Evolutionary conservation across 2,797 vertebrate genomes (phyloP).

Genomic region (Perodicticus potto): DNA sequence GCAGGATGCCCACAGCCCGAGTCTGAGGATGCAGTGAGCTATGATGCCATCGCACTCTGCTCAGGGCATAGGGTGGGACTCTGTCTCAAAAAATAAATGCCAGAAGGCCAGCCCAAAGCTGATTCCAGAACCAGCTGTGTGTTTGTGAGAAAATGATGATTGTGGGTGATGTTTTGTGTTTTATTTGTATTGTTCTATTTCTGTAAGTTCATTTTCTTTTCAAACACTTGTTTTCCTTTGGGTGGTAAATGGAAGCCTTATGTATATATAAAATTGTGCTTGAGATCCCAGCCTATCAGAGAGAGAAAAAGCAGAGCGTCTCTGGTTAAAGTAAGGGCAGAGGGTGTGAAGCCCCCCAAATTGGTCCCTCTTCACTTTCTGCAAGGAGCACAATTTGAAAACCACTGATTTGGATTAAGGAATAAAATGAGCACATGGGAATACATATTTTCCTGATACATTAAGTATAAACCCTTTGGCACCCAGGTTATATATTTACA

Average conservation of each 20-base stretch:
- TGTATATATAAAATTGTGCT: not conserved
- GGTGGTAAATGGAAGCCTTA: not conserved
- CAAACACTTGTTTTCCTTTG: not conserved
- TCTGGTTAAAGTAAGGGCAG: not conserved
- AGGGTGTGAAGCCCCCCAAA: not conserved
- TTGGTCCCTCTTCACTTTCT: not conserved
- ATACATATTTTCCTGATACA: slow-evolving; percentile 44
- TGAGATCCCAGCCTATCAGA: not conserved
- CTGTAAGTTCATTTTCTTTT: slow-evolving; percentile 15
- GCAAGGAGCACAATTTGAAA: not conserved
- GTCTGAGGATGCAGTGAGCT: too few relatives aligned
- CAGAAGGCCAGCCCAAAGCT: not conserved
- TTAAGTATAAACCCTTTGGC: slow-evolving; percentile 83
- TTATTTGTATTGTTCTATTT: slow-evolving; percentile 27
- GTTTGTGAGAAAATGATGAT: not conserved
- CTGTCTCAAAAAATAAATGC: too few relatives aligned
- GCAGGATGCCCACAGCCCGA: too few relatives aligned
- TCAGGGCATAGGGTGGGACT: too few relatives aligned
- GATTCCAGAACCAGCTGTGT: not conserved
- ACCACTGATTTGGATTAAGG: slow-evolving; percentile 48
- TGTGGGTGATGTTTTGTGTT: not conserved
- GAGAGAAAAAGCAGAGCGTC: not conserved
- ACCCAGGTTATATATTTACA: slow-evolving; percentile 80
- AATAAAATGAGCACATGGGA: slow-evolving; percentile 61
- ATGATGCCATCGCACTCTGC: too few relatives aligned